Evolutionary conservation across 2,797 vertebrate species (phyloP).

Genomic region (Phoxinus dragarum): DNA sequence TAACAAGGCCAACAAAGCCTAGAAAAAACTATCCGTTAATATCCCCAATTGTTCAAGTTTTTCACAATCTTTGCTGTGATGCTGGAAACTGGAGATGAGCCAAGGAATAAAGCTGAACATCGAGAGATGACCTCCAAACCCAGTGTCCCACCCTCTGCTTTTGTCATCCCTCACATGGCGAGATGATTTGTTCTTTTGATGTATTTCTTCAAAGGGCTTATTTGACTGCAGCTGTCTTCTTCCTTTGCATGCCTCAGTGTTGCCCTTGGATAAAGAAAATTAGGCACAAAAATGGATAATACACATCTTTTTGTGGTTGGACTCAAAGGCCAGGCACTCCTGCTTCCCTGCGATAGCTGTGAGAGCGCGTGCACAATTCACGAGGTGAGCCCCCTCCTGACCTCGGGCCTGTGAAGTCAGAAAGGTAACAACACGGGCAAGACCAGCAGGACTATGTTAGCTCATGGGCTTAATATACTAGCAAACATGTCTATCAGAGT

Average conservation of each 20-base stretch:
- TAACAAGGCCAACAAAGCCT: not conserved
- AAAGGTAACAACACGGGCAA: not conserved
- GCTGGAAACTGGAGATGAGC: slow-evolving; percentile 38
- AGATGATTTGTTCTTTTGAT: slow-evolving; percentile 75
- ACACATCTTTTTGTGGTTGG: slow-evolving; percentile 52
- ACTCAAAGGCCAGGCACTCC: slow-evolving; percentile 51
- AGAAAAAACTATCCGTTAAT: not conserved
- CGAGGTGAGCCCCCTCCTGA: not conserved
- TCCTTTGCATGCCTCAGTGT: slow-evolving; percentile 69
- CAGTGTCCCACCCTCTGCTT: slow-evolving; percentile 47
- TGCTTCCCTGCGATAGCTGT: not conserved
- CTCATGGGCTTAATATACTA: slow-evolving; percentile 25
- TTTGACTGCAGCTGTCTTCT: slow-evolving; percentile 74
- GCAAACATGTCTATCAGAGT: slow-evolving; percentile 25
- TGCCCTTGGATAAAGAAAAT: slow-evolving; percentile 72
- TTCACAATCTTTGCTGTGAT: not conserved
- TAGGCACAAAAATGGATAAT: slow-evolving; percentile 62
- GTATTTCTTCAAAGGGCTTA: slow-evolving; percentile 77
- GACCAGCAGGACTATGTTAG: slow-evolving; percentile 4
- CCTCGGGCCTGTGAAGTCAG: slow-evolving; percentile 18
- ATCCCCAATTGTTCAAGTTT: not conserved
- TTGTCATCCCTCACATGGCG: slow-evolving; percentile 65
- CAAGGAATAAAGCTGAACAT: slow-evolving; percentile 41
- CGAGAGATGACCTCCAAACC: slow-evolving; percentile 30
- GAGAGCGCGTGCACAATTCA: not conserved